Base-by-base conservation (phyloP, 2,797 vertebrate genomes). In the Meriones psammophilus region DNA sequence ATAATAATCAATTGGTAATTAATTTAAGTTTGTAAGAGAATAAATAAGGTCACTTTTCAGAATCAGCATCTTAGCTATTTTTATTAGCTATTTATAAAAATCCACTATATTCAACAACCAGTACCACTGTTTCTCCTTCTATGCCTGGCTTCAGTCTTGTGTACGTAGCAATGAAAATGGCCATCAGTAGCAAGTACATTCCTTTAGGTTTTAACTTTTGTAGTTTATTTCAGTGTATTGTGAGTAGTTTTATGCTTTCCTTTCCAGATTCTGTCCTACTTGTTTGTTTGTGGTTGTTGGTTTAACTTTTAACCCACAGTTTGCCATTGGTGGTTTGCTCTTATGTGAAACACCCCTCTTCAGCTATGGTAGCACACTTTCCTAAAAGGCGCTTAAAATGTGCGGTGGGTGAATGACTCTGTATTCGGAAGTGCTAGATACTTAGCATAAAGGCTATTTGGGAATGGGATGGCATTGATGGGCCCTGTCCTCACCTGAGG, bases 31-130 rank as follows among this genome's bases (percentile, higher is more conserved):
- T 66, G n/a, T 88, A 8, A 33, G 24, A 71, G 15, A 94, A 58
- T 73, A 73, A 88, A 20, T 90, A 80, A 60, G 81, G 5, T 92
- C 60, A 62, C 76, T 39, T 96, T 96, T 93, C 54, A 89, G 87
- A 96, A 91, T 92, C 39, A 88, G 73, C 15, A 81, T 36, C 81
- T 91, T 62, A 85, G n/a, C 73, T n/a, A 73, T 77, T 94, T 92
- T 91, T 90, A 88, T 90, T 66, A 20, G 3, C 22, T 60, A 26
- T 15, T 77, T 39, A 87, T 88, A 81, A 94, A 96, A 94, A 69
- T 76, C 15, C 7, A 68, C 46, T 85, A 88, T 42, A 86, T 73
- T 36, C 73, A 73, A 85, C 33, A 14, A 18, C 39, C 24, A 76
- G 9, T 46, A 66, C 42, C 3, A 71, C 78, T 58, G 13, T 79